Evolutionary conservation across 2,113 vertebrate genomes (phyloP).

Genomic region (Crotalus horridus): DNA sequence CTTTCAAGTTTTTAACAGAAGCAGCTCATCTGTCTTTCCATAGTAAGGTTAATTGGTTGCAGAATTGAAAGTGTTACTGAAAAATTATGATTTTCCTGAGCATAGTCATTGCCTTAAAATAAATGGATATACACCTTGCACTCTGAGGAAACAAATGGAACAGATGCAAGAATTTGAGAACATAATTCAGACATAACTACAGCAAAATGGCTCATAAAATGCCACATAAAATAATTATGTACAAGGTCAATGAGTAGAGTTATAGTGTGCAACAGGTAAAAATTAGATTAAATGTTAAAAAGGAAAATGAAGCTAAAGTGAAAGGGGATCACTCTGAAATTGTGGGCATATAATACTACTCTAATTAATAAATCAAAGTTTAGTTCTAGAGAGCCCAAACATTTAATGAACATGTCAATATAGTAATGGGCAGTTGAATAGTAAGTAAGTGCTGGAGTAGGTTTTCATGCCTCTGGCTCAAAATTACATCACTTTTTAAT

Average conservation of each 20-base stretch:
- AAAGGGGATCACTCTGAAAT: background rate
- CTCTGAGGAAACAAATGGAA: background rate
- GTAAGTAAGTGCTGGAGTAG: background rate
- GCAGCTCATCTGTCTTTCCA: background rate
- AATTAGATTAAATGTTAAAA: background rate
- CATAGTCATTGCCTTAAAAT: background rate
- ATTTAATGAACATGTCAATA: background rate
- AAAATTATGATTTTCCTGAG: background rate
- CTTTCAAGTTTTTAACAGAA: background rate
- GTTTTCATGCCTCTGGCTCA: background rate
- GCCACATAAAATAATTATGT: background rate
- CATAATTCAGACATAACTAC: background rate
- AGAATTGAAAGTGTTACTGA: background rate
- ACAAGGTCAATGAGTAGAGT: background rate
- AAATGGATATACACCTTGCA: background rate
- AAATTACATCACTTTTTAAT: background rate
- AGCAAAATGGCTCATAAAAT: background rate
- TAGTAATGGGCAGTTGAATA: fast-evolving
- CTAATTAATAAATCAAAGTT: background rate
- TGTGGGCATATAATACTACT: background rate
- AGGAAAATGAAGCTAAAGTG: background rate
- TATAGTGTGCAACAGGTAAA: background rate
- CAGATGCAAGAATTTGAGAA: background rate
- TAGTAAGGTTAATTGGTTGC: background rate
- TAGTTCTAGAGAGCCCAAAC: background rate